phyloP scores from a whole-genome alignment of 1,140 invertebrate species.

The Drosophila repleta region DNA sequence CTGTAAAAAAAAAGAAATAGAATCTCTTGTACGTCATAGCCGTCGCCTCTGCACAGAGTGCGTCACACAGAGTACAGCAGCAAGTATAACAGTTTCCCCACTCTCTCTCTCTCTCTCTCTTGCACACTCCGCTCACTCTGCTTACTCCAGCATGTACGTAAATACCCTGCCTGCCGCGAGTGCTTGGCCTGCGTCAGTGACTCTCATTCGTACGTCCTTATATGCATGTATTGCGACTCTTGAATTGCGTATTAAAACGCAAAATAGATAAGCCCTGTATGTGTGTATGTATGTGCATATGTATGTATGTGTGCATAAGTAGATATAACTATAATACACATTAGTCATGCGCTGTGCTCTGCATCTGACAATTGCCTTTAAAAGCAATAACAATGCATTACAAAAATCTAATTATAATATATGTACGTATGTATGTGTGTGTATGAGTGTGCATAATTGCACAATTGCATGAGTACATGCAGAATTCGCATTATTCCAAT shows the following conservation, averaged over 20 bases:
- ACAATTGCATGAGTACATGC: neutral
- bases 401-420: conserved; percentile 8
- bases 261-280: conserved; percentile 28
- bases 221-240: conserved; percentile 20
- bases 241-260: conserved; percentile 27
- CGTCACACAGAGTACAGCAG: conserved; percentile 11
- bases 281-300: neutral
- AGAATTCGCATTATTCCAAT: neutral
- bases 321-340: conserved; percentile 12
- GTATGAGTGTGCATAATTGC: no score
- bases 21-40: conserved; percentile 21
- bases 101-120: neutral
- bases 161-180: neutral
- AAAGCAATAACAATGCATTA: conserved; percentile 6
- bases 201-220: conserved; percentile 2
- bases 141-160: neutral
- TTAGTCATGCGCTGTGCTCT: conserved; percentile 17
- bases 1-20: conserved; percentile 9
- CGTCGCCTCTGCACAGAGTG: conserved; percentile 13
- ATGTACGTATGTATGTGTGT: neutral
- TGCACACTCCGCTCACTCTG: neutral
- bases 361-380: conserved; percentile 8
- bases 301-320: neutral
- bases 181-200: neutral
- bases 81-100: conserved; percentile 10